Conservation (phyloP, 2,113 vertebrate species). For the Numenius arquata region DNA sequence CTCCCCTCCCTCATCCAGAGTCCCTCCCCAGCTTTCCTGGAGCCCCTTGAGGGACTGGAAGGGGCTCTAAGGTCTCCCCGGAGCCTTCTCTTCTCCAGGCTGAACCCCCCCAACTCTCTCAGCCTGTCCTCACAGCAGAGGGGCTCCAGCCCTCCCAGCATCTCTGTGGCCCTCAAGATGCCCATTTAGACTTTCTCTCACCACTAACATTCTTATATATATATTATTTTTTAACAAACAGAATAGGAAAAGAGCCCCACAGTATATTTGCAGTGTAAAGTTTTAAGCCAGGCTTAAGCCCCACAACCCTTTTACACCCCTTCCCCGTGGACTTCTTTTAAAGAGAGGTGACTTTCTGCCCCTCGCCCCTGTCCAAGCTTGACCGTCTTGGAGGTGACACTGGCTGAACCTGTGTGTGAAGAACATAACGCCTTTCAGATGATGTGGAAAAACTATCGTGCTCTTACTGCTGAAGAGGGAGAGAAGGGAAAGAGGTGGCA, state of each 20-base stretch:
- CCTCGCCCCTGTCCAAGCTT: not conserved
- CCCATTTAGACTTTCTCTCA: too few species aligned
- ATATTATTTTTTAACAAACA: too few species aligned
- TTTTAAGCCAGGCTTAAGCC: not conserved
- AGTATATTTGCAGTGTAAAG: accelerated
- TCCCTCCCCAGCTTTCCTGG: too few species aligned
- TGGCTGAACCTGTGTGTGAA: not conserved
- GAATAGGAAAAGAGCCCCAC: not conserved
- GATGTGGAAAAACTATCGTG: not conserved
- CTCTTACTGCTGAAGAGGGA: not conserved
- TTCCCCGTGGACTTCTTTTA: not conserved
- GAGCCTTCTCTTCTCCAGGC: too few species aligned
- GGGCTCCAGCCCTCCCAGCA: not conserved
- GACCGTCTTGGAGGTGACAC: not conserved
- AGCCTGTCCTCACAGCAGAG: not conserved
- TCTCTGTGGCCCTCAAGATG: not conserved
- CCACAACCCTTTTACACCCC: not conserved
- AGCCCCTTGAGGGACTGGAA: too few species aligned
- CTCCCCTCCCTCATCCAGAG: too few species aligned
- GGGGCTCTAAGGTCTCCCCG: too few species aligned
- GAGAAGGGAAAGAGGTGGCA: not conserved
- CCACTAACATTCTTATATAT: too few species aligned
- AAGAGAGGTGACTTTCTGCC: not conserved
- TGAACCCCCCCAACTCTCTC: too few species aligned
- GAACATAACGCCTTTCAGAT: not conserved